Evolutionary conservation across 2,888 invertebrate genomes (phyloP), one percentile per base, ranked within the genome.

Genomic region (Cantharis rufa): DNA sequence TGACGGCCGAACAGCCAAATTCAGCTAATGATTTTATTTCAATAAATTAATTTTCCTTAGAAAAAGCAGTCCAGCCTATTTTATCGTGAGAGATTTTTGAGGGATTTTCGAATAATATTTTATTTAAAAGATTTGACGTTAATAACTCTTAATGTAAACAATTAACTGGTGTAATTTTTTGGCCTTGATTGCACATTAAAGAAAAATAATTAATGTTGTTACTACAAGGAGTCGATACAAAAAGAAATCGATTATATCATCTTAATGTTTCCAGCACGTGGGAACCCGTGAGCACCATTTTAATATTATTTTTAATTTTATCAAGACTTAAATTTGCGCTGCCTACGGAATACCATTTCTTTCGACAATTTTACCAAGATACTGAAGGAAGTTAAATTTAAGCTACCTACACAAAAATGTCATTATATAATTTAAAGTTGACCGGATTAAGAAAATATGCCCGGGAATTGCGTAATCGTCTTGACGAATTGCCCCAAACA

Each of bases 381-480:
- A 48, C 48, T 48, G 48, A 48, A 73, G 76, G 76, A 76, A 73
- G 73, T 73, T 15, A 16, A 63, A 71, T 71, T 75, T 71, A 27
- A 10, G 18, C 62, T 73, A 62, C 68, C 72, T 70, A 72, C 76
- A 24, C 48, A 76, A 28, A 16, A 32, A 69, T 32, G 28, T 32
- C 16, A 16, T 69, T 69, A 32, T 69, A 28, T 15, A 32, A 28
- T 28, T 32, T 32, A 32, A 27, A 16, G 16, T 48, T 69, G 10
- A 13, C 15, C 15, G 27, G 15, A 32, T 69, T 69, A 69, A 16
- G 15, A 16, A 10, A 11, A 48, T 70, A 62, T 70, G n/a, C 48
- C 13, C 16, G 11, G 16, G 48, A 74, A 74, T 70, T 74, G 64
- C 69, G 27, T 62, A 73, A 73, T 73, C 62, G 69, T n/a, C 64